Evolutionary conservation across 2,113 vertebrate species (phyloP), one percentile per base, ranked within the genome.

Genomic region (Romanogobio albipinnatus): DNA sequence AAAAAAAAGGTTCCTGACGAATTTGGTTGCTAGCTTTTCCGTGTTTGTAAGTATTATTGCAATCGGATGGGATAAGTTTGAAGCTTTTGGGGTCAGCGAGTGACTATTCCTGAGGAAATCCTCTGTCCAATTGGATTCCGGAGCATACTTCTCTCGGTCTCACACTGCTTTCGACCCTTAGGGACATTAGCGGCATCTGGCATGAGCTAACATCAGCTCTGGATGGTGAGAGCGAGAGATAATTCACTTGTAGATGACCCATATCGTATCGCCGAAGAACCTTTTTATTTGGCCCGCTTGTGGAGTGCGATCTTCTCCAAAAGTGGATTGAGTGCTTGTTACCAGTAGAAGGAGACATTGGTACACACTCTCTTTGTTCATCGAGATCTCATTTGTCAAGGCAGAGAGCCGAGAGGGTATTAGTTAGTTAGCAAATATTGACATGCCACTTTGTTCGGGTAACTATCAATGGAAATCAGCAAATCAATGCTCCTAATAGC

Each of bases 401-500:
- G 92, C 88, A 91, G 90, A 92, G 93, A 94, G 94, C 94, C 47
- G 47, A 95, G 93, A 90, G 93, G 94, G 93, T 95, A 96, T 98
- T 95, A 94, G 95, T 94, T 96, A 96, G 95, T 76, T 76, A 53
- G 93, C 95, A 97, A 96, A 97, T 96, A 96, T 97, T 96, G 96
- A 96, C 93, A 91, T 96, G 95, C 91, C 93, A 92, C 95, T 96
- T 96, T 96, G 95, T 93, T 95, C 96, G 96, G 93, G 93, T 95
- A 93, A 95, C 95, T 96, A 96, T 98, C 97, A 96, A 95, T 96
- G 95, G 95, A 94, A 96, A 97, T 98, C 97, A 98, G 96, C 93
- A 96, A 97, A 97, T 99, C 97, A 91, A 97, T 98, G 91, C 87
- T 88, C 92, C 95, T 98, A 98, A 98, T 98, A 97, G 97, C 95